Base-by-base conservation (phyloP, 2,888 invertebrate genomes). In the Hartigia nigra region DNA sequence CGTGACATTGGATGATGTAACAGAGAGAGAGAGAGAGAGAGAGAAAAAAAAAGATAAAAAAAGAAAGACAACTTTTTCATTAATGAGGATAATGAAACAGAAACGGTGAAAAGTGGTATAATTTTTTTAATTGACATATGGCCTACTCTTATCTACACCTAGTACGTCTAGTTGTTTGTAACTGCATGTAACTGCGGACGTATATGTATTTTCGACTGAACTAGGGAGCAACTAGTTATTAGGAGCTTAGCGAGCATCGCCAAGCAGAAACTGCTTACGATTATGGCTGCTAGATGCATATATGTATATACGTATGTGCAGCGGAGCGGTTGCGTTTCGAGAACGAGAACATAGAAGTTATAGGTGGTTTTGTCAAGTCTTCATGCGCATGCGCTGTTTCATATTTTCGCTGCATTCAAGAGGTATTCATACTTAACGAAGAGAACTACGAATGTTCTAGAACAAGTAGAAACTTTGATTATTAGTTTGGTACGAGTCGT, bases 381-480 rank as follows among this genome's bases (percentile, higher is more conserved):
- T 39, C 39, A 1, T 39, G 14, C 55, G 55, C 23, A 23, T 55
- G 9, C 55, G 55, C 23, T 5, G 55, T 0, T 55, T n/a, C n/a
- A 55, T 9, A 55, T 23, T 23, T 1, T 5, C 55, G 23, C 23
- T 23, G 55, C 23, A 55, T 23, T 55, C 55, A 55, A 55, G 55
- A 55, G 55, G 23, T 23, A 9, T 23, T 23, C 23, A 23, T 55
- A 23, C 9, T 55, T 55, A 55, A 55, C 55, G 55, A 23, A 55
- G 9, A 55, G 31, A 32, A 11, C 34, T 72, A 31, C 72, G 31
- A 72, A 34, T 72, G 31, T 31, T 72, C 72, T 23, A 31, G 23
- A 31, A 72, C 72, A 72, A 31, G 72, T 23, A 23, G 72, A 34
- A 72, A 72, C 12, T 34, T 72, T 72, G 72, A 34, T 72, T 72